These are phyloP conservation scores for Aphidoletes aphidimyza DNA, from an alignment of 2,888 invertebrate genomes.

Conservation along the genomic window DNA sequence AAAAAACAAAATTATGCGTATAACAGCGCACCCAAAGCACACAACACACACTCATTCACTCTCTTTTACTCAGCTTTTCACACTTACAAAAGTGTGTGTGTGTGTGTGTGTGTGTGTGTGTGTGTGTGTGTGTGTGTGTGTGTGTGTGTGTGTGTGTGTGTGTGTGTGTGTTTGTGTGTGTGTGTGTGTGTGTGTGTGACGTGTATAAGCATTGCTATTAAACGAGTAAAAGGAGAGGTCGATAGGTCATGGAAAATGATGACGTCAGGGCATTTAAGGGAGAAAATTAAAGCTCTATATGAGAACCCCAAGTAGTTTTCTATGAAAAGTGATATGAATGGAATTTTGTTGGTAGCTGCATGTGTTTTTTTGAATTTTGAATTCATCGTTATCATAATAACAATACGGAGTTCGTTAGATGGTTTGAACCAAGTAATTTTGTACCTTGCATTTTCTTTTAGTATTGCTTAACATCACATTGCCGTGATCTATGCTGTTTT, in stretches of 20 bases:
- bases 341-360: constrained; percentile 1
- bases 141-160: too few species aligned
- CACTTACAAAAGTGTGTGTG: too few species aligned
- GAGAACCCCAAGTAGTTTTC: neutral
- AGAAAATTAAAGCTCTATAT: constrained; percentile 1
- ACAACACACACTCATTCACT: too few species aligned
- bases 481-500: too few species aligned
- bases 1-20: too few species aligned
- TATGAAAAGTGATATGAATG: neutral
- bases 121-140: too few species aligned
- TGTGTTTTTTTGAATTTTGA: neutral
- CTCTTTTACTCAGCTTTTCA: too few species aligned
- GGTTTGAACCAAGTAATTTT: neutral
- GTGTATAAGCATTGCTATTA: too few species aligned
- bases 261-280: constrained; percentile 32
- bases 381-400: constrained; percentile 32
- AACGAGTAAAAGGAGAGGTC: constrained; percentile 19
- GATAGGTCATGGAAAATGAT: constrained; percentile 53
- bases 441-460: neutral
- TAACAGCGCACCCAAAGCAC: too few species aligned
- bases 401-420: neutral
- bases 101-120: too few species aligned
- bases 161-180: too few species aligned
- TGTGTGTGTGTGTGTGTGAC: too few species aligned
- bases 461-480: neutral